Conservation (phyloP, 2,888 invertebrate genomes). For the Agelastica alni region DNA sequence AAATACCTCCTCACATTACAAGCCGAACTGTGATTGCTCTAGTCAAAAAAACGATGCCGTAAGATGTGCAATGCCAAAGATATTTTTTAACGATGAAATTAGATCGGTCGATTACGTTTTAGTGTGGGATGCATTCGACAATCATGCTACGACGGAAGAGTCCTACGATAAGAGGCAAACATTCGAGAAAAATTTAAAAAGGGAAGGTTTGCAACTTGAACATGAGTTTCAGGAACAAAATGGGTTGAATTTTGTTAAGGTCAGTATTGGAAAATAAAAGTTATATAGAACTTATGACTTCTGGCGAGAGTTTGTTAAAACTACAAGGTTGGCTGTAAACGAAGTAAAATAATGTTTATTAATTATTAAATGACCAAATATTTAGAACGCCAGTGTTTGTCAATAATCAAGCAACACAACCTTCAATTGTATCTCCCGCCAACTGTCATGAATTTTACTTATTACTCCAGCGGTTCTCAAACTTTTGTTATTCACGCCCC, state of each 20-base stretch:
- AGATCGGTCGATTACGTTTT: conserved; percentile 79
- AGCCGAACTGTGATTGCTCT: conserved; percentile 24
- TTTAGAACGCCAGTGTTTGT: too few relatives aligned
- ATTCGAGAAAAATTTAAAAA: conserved; percentile 73
- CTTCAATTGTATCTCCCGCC: too few relatives aligned
- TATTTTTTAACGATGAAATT: conserved; percentile 71
- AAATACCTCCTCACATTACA: background rate
- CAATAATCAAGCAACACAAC: too few relatives aligned
- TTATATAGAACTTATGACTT: too few relatives aligned
- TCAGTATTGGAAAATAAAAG: too few relatives aligned
- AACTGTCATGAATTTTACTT: too few relatives aligned
- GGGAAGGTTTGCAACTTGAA: conserved; percentile 77
- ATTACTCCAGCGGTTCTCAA: too few relatives aligned
- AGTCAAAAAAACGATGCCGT: conserved; percentile 31
- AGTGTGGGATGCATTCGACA: conserved; percentile 70
- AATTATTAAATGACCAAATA: too few relatives aligned
- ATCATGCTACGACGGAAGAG: conserved; percentile 57
- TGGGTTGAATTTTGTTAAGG: conserved; percentile 79
- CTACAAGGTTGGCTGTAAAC: too few relatives aligned
- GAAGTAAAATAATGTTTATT: too few relatives aligned
- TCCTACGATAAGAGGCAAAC: conserved; percentile 60
- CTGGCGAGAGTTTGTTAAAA: too few relatives aligned
- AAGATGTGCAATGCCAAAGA: conserved; percentile 58
- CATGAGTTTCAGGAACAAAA: conserved; percentile 67
- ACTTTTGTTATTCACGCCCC: too few relatives aligned